Percentiles rank a stretch among this genome's conserved stretches.
Conservation (phyloP, 37 sponge, comb jelly and placozoan genomes). For the Ephydatia muelleri region DNA sequence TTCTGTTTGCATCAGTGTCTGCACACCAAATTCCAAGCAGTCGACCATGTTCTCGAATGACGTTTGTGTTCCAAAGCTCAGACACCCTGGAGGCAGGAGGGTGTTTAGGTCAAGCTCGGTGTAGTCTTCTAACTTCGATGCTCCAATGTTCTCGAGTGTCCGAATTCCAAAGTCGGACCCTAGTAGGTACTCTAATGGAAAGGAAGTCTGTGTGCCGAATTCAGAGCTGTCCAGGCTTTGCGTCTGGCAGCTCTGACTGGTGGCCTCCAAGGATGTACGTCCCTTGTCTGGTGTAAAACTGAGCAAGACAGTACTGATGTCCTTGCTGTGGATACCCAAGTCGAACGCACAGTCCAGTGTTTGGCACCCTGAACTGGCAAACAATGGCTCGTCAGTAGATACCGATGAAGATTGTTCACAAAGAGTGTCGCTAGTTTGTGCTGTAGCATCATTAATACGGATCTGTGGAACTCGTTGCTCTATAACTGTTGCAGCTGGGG, state of each 20-base stretch:
- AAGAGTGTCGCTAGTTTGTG: neutral
- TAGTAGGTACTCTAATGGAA: neutral
- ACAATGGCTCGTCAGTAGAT: neutral
- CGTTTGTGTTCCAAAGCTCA: slow-evolving; percentile 65
- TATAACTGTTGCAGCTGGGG: neutral
- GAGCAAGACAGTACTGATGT: neutral
- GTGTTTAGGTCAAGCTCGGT: neutral
- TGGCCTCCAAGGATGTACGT: neutral
- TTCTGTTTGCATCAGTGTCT: neutral
- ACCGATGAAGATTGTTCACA: too few relatives aligned
- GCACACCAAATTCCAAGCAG: slow-evolving; percentile 13
- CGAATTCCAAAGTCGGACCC: neutral
- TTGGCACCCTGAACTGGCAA: neutral
- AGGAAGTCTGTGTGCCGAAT: slow-evolving; percentile 14
- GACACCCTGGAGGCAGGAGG: slow-evolving; percentile 38
- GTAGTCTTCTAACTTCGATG: slow-evolving; percentile 23
- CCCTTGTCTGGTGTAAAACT: slow-evolving; percentile 14
- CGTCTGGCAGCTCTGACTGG: slow-evolving; percentile 8
- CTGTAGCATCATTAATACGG: neutral
- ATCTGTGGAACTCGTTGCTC: neutral
- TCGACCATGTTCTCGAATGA: neutral
- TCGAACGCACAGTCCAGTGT: neutral
- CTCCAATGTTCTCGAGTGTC: slow-evolving; percentile 41
- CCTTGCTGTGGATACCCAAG: slow-evolving; percentile 2
- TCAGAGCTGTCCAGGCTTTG: neutral